Conservation (phyloP, 2,113 vertebrate species). For the Phalacrocorax aristotelis region DNA sequence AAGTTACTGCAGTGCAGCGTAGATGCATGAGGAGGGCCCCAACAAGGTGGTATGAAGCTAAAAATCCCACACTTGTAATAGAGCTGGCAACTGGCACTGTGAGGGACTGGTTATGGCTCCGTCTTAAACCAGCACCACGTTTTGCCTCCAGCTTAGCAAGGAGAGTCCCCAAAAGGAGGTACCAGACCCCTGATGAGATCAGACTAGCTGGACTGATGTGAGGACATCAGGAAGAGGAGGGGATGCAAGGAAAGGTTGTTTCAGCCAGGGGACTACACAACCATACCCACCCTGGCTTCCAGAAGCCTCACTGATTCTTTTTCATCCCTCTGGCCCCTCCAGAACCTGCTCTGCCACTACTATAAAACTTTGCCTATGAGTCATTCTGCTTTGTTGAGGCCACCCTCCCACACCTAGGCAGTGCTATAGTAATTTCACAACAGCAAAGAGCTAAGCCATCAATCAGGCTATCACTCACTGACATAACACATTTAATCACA, state of each 20-base stretch:
- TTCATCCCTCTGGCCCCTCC: neutral
- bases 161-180: neutral
- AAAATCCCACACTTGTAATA: neutral
- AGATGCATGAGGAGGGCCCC: neutral
- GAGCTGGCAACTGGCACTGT: neutral
- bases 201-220: neutral
- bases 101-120: neutral
- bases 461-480: neutral
- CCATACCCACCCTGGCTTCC: neutral
- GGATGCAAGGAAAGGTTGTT: neutral
- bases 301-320: neutral
- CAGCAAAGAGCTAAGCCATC: constrained; percentile 15
- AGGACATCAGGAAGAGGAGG: neutral
- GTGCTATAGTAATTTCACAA: neutral
- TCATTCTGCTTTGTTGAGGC: neutral
- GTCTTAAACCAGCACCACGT: neutral
- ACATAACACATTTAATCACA: constrained; percentile 10
- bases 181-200: neutral
- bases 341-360: neutral
- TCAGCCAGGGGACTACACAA: neutral
- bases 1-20: neutral
- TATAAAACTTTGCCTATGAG: neutral
- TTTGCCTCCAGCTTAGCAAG: neutral
- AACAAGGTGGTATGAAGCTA: rapidly evolving
- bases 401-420: neutral